These are phyloP conservation scores for Habrosyne pyritoides DNA, from an alignment of 2,888 invertebrate species.

Conservation along the genomic window DNA sequence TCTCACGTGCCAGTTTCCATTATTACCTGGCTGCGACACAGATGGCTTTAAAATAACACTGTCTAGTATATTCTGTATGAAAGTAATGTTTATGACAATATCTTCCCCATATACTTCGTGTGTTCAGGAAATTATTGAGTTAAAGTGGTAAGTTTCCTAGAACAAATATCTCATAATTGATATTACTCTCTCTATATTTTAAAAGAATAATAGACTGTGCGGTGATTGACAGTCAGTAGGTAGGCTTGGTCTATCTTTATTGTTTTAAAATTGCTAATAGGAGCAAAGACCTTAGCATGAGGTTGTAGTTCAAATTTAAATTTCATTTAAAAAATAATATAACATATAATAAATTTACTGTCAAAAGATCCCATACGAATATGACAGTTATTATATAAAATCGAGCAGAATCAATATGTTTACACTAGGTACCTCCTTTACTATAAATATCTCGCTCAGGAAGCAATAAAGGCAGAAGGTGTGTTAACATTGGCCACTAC, in stretches of 20 bases:
- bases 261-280: too few relatives aligned
- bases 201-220: too few relatives aligned
- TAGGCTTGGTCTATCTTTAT: too few relatives aligned
- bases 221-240: too few relatives aligned
- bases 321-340: too few relatives aligned
- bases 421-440: not conserved
- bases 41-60: constrained; percentile 2
- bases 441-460: not conserved
- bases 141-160: too few relatives aligned
- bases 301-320: too few relatives aligned
- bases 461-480: not conserved
- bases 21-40: not conserved
- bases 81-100: not conserved
- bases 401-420: not conserved
- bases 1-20: not conserved
- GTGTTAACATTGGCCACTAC: not conserved
- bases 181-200: too few relatives aligned
- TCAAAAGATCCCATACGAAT: too few relatives aligned
- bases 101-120: not conserved
- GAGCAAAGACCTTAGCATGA: too few relatives aligned
- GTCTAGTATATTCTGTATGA: not conserved
- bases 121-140: not conserved
- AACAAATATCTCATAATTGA: too few relatives aligned
- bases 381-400: not conserved
- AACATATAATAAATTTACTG: too few relatives aligned